Percentiles rank a stretch among this genome's conserved stretches.
Conservation (phyloP, 23 tunicate genomes). For the Ascidia mentula region DNA sequence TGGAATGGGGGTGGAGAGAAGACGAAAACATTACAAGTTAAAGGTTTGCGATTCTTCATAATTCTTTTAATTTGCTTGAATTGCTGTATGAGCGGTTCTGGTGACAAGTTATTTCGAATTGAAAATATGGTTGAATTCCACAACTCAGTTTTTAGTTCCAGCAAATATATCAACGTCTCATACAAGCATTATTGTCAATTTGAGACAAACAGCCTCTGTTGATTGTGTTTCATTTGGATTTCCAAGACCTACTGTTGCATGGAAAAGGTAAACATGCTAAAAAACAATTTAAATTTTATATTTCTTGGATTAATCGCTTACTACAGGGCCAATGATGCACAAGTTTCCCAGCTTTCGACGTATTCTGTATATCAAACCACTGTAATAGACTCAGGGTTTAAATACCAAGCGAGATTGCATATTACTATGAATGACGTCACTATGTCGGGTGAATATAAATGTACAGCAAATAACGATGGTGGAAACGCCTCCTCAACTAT, state of each 20-base stretch:
- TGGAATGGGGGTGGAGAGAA: neutral
- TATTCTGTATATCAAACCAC: neutral
- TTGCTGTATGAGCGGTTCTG: neutral
- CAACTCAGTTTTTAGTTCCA: neutral
- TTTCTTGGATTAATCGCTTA: neutral
- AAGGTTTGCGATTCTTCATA: neutral
- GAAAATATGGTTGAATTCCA: too few relatives aligned
- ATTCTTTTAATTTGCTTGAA: neutral
- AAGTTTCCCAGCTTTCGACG: neutral
- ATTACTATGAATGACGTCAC: neutral
- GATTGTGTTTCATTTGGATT: neutral
- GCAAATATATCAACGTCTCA: neutral
- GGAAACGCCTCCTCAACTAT: neutral
- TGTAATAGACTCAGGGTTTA: neutral
- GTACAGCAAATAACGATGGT: neutral
- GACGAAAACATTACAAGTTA: neutral
- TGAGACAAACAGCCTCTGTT: neutral
- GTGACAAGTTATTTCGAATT: too few relatives aligned
- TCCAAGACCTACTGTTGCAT: neutral
- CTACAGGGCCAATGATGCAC: neutral
- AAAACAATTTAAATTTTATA: too few relatives aligned
- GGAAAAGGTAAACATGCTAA: neutral
- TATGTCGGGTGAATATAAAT: neutral
- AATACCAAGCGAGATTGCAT: neutral
- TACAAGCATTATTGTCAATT: neutral